Evolutionary conservation across 2,888 invertebrate species (phyloP), one percentile per base, ranked within the genome.

Genomic region (Trichacis sp.): DNA sequence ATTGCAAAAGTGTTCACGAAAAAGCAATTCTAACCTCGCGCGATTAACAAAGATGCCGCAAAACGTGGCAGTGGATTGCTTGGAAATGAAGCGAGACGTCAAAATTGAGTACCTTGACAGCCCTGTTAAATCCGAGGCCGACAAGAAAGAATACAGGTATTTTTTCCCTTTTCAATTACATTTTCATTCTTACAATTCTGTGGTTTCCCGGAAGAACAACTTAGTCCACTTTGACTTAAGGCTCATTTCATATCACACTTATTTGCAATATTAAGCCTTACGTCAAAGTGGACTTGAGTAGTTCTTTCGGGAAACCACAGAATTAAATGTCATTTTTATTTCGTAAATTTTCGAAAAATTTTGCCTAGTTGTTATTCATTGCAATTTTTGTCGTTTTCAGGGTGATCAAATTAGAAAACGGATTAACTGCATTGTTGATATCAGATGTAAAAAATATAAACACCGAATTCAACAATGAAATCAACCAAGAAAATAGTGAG

Each of bases 71-170:
- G 18, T 19, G n/a, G 19, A 43, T 14, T 3, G 18, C 14, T 6
- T 19, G 15, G 19, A 18, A 11, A 17, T 15, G 19, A 54, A 49
- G 40, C 17, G 52, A 33, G 33, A 66, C 9, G 36, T 60, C 6
- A 71, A 73, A 24, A 70, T 77, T 3, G 68, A 73, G 5, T 82
- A 83, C 61, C 71, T 85, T n/a, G 75, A 80, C 2, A 84, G 86
- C 68, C 93, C 94, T 8, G 87, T 88, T 30, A 92, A 93, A 85
- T 93, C 93, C 49, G 88, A 87, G 55, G 90, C 89, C 70, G 94
- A 94, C 84, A 91, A 91, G 79, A 94, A 94, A 79, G 85, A 90
- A 57, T 94, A 94, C 80, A 92, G 89, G 93, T 93, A 73, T 71
- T 24, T 24, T 24, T 24, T 8, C 24, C 8, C 8, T 5, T 24